Evolutionary conservation across 2,888 invertebrate species (phyloP), one percentile per base, ranked within the genome.

Genomic region (Caenorhabditis sp.): DNA sequence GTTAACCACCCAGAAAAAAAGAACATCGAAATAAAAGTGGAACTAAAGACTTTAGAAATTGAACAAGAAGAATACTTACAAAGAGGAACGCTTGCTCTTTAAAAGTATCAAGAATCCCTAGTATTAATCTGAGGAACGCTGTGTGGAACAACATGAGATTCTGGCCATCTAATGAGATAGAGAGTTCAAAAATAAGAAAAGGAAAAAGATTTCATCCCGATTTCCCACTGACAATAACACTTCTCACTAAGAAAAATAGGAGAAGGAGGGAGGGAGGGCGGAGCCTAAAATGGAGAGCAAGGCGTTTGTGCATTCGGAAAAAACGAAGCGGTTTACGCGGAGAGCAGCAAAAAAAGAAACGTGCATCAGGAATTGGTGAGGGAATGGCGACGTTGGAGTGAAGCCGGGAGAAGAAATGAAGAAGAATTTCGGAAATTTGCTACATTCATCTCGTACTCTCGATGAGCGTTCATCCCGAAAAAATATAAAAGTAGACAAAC

Each of bases 241-340:
- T 76, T 12, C 38, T 59, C 47, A 68, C 66, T 56, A 68, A 66
- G 66, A 72, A 79, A 51, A 64, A 72, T 58, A 79, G 51, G 28
- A 26, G 28, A 61, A 63, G 19, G 47, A 26, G 41, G 61, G 28
- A 54, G 51, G 35, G 22, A 16, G 19, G 80, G 79, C 79, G 79
- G 61, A 49, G 80, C 41, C 56, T 58, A 16, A 19, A 44, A 66
- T 49, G 58, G 66, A 72, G 72, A 80, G 77, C 77, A 77, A 61
- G 61, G 69, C 76, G 68, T 69, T 77, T 77, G 77, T 63, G 77
- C 77, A 77, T 77, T 77, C 77, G 77, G 69, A 26, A 77, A 73
- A 77, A 70, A 68, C 54, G 54, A 54, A 77, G 69, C 54, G 69
- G 77, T 70, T 77, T 77, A 70, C 77, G 68, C 49, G 70, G 44